phyloP scores from a whole-genome alignment of 2,888 invertebrate genomes.

The Mythimna loreyi region DNA sequence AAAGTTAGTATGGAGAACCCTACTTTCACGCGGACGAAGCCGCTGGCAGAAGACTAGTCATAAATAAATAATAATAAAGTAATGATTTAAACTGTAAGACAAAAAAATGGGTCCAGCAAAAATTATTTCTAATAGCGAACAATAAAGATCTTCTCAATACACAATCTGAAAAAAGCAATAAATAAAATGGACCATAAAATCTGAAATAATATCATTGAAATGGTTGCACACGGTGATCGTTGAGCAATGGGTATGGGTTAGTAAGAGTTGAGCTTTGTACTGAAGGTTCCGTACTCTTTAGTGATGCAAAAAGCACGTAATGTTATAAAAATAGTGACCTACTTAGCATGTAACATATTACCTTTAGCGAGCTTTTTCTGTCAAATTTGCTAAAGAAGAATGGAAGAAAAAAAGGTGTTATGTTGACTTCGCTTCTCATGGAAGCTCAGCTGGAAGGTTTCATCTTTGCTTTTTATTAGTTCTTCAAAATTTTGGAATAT shows the following conservation, averaged over 20 bases:
- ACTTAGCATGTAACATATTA: too few relatives aligned
- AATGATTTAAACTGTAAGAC: conserved; percentile 3
- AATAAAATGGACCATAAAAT: conserved; percentile 62
- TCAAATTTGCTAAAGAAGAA: neutral
- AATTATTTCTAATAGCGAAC: conserved; percentile 30
- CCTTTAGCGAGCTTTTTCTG: too few relatives aligned
- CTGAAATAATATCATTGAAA: conserved; percentile 62
- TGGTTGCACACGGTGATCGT: conserved; percentile 52
- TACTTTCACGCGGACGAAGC: too few relatives aligned
- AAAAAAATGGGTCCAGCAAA: conserved; percentile 29
- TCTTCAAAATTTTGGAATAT: too few relatives aligned
- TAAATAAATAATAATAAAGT: neutral
- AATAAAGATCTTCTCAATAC: conserved; percentile 51
- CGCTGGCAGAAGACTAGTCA: too few relatives aligned
- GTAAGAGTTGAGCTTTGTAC: neutral
- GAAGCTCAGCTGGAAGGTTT: too few relatives aligned
- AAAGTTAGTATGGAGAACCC: too few relatives aligned
- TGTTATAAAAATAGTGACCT: too few relatives aligned
- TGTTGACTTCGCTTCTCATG: too few relatives aligned
- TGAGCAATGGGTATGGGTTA: conserved; percentile 46
- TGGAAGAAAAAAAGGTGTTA: neutral
- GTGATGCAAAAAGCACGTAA: too few relatives aligned
- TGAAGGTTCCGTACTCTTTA: conserved; percentile 26
- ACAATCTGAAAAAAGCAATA: conserved; percentile 48
- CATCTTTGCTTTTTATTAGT: too few relatives aligned